Base-by-base conservation (phyloP, 2,888 invertebrate species). In the Drosophila birchii region DNA sequence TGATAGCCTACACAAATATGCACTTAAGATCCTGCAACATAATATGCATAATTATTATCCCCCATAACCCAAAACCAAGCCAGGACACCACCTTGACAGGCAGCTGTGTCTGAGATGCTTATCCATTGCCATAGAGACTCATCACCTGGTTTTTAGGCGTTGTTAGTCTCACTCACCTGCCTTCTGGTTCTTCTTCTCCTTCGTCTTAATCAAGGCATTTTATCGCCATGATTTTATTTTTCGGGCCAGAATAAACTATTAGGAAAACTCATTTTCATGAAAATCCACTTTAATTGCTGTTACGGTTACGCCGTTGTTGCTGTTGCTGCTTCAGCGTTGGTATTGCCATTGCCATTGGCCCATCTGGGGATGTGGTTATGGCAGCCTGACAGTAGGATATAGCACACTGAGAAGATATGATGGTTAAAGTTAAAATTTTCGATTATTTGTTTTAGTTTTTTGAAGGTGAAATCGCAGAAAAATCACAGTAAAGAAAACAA, bases 221-320 rank as follows among this genome's bases (percentile, higher is more conserved):
- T 72, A 75, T 59, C 71, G 62, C 34, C 71, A 74, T 59, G 57
- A 84, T 86, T 85, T 85, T 85, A 89, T 89, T 89, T 76, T 60
- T 39, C 43, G 60, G 66, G 74, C 88, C 69, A 81, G 47, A 85
- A 87, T 88, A 87, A 84, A 85, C 88, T 87, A 86, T 87, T 85
- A 83, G 80, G 76, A 78, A 86, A 86, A 79, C 81, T 80, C 78
- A 86, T 89, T 89, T 89, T 83, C 86, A 83, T 83, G 81, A 79
- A 79, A 89, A 86, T 86, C 75, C 81, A 83, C 89, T 79, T 86
- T 89, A 89, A 86, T 86, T 89, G 88, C 88, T 83, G 71, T 71
- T 76, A 66, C 72, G 49, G 73, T 43, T 43, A 54, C 57, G 43
- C 29, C 34, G 20, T 0, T 14, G 36, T 36, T 59, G 51, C 53